phyloP scores from a whole-genome alignment of 2,113 vertebrate genomes.

The Epinephelus moara region DNA sequence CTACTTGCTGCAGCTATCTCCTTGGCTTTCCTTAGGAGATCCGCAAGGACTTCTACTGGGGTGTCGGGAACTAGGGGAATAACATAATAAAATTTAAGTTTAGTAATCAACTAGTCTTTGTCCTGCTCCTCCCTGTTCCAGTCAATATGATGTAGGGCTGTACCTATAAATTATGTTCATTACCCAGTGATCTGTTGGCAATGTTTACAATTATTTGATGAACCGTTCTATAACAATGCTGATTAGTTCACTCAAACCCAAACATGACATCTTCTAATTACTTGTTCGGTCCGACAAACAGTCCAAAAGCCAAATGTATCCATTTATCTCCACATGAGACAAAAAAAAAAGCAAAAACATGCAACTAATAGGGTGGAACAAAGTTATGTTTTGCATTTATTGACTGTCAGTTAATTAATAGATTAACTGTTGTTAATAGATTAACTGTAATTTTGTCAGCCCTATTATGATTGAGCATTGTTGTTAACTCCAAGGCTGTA shows the following conservation, averaged over 20 bases:
- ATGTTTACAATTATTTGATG: background rate
- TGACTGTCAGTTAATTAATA: background rate
- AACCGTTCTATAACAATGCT: background rate
- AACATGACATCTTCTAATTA: background rate
- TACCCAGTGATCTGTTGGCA: background rate
- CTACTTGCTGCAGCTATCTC: constrained; percentile 71
- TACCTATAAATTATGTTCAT: background rate
- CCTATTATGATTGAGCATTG: background rate
- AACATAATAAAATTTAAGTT: background rate
- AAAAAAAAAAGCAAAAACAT: background rate
- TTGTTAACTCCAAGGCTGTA: background rate
- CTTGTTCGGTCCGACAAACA: background rate
- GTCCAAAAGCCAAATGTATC: background rate
- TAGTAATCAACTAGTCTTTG: background rate
- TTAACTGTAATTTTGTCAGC: background rate
- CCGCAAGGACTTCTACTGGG: constrained; percentile 80
- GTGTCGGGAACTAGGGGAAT: constrained; percentile 78
- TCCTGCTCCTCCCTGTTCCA: background rate
- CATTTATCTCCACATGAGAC: background rate
- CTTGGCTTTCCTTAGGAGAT: constrained; percentile 84
- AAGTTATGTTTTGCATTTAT: background rate
- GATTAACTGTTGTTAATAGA: background rate
- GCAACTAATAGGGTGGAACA: background rate
- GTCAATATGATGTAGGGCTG: background rate
- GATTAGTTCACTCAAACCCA: background rate